Evolutionary conservation across 2,113 vertebrate species (phyloP).

Genomic region (Hepsetus odoe): DNA sequence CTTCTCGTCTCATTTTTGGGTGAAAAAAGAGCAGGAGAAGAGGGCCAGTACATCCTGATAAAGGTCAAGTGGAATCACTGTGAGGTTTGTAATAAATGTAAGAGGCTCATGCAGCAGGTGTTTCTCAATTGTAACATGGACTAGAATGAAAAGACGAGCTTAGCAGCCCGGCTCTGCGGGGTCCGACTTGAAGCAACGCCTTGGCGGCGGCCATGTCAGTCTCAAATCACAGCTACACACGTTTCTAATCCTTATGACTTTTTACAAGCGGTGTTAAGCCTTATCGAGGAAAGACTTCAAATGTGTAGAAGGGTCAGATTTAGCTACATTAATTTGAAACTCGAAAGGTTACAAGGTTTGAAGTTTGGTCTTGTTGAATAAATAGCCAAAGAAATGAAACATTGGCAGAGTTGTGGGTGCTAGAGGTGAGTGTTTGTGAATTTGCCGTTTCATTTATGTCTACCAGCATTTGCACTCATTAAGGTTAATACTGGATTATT

Average conservation of each 20-base stretch:
- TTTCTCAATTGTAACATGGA: slow-evolving; percentile 59
- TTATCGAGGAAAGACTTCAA: slow-evolving; percentile 20
- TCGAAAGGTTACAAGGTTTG: slow-evolving; percentile 11
- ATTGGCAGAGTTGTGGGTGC: neutral
- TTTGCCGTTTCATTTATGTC: neutral
- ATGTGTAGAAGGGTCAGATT: slow-evolving; percentile 10
- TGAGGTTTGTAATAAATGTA: slow-evolving; percentile 75
- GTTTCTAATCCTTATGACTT: slow-evolving; percentile 56
- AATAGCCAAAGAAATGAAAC: neutral
- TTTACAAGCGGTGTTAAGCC: slow-evolving; percentile 30
- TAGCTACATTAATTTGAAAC: slow-evolving; percentile 5
- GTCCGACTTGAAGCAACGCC: slow-evolving; percentile 51
- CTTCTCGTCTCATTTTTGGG: neutral
- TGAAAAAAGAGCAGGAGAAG: slow-evolving; percentile 48
- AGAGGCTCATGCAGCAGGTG: slow-evolving; percentile 69
- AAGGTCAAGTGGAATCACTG: slow-evolving; percentile 78
- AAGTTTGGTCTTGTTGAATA: slow-evolving; percentile 11
- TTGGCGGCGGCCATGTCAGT: slow-evolving; percentile 52
- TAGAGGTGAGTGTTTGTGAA: neutral
- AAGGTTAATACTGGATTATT: neutral
- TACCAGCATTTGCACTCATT: neutral
- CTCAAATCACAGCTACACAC: slow-evolving; percentile 50
- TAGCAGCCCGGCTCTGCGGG: slow-evolving; percentile 56
- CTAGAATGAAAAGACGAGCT: slow-evolving; percentile 42
- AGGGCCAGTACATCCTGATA: slow-evolving; percentile 59